Percentiles rank a stretch among this genome's conserved stretches.
Evolutionary conservation across 2,797 vertebrate species (phyloP).

Genomic region (Margarornis squamiger): DNA sequence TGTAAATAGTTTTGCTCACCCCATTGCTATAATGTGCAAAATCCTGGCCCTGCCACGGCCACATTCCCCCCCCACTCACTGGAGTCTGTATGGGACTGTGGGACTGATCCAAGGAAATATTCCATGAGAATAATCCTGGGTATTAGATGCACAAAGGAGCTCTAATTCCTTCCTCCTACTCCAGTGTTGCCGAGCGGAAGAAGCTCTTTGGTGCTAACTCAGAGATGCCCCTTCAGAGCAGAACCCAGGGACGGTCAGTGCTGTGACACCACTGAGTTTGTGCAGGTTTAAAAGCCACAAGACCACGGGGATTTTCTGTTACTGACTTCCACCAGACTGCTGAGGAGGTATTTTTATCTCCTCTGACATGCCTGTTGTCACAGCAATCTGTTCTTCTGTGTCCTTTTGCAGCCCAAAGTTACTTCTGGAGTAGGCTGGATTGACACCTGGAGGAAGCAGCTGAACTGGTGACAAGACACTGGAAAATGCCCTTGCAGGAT

Average conservation of each 20-base stretch:
- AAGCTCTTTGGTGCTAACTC: background rate
- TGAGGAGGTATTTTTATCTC: background rate
- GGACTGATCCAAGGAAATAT: background rate
- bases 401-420: background rate
- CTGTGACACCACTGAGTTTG: background rate
- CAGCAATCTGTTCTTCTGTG: background rate
- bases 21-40: background rate
- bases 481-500: background rate
- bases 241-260: background rate
- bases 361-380: background rate
- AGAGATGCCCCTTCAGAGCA: background rate
- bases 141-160: background rate
- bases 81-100: background rate
- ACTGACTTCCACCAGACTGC: background rate
- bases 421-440: background rate
- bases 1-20: background rate
- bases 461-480: background rate
- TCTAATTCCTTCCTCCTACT: slow-evolving; percentile 12
- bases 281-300: background rate
- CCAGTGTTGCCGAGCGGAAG: background rate
- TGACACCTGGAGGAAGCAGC: background rate
- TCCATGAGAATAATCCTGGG: background rate
- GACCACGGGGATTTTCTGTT: background rate
- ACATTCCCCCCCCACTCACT: background rate
- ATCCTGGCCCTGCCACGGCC: background rate